Evolutionary conservation across 2,888 invertebrate genomes (phyloP).

Genomic region (Philereme vetulata): DNA sequence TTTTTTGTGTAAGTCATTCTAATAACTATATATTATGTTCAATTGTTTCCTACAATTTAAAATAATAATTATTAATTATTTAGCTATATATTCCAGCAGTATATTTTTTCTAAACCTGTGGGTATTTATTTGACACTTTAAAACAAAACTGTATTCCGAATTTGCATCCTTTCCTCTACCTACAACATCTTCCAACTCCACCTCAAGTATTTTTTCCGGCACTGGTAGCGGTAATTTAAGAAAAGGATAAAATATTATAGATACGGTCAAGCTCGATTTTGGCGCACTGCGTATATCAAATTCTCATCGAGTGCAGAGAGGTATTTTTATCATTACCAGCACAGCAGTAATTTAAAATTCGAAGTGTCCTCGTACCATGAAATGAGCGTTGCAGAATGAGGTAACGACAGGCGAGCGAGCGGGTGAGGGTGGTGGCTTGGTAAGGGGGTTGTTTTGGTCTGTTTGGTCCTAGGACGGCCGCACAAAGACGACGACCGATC

Average conservation of each 20-base stretch:
- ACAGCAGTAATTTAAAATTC: constrained; percentile 47
- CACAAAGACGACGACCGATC: constrained; percentile 82
- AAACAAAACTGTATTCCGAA: too few relatives aligned
- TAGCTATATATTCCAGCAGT: too few relatives aligned
- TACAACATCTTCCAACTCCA: too few relatives aligned
- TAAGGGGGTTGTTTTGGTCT: constrained; percentile 80
- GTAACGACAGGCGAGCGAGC: constrained; percentile 63
- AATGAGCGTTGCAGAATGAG: constrained; percentile 59
- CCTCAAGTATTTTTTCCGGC: too few relatives aligned
- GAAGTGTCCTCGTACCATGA: constrained; percentile 58
- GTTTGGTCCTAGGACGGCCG: constrained; percentile 80
- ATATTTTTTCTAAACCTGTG: too few relatives aligned
- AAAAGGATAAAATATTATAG: not conserved
- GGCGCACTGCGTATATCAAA: constrained; percentile 24
- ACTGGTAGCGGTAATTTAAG: too few relatives aligned
- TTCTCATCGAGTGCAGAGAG: constrained; percentile 23
- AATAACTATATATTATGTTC: too few relatives aligned
- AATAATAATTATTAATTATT: too few relatives aligned
- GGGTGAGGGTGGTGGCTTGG: constrained; percentile 50
- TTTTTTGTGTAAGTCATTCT: too few relatives aligned
- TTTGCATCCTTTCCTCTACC: too few relatives aligned
- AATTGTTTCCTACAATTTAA: too few relatives aligned
- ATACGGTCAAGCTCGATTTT: constrained; percentile 6
- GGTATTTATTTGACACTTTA: too few relatives aligned
- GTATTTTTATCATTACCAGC: constrained; percentile 38